phyloP scores from a whole-genome alignment of 1,140 invertebrate species.

The Pinna nobilis region DNA sequence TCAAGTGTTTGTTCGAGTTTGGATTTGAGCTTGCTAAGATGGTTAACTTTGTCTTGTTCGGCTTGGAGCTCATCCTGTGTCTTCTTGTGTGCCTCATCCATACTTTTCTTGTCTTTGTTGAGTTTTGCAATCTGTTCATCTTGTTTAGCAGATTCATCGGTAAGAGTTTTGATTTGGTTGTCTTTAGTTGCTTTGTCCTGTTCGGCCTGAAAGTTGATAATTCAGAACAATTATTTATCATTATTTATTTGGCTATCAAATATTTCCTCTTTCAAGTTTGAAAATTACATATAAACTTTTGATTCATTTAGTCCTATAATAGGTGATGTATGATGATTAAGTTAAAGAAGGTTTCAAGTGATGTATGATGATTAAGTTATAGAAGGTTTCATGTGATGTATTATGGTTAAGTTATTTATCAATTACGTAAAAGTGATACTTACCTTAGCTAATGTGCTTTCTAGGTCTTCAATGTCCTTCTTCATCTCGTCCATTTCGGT shows the following conservation, averaged over 20 bases:
- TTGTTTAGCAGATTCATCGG: constrained; percentile 96
- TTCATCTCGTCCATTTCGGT: constrained; percentile 93
- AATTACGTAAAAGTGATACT: no score
- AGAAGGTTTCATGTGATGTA: no score
- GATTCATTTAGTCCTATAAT: no score
- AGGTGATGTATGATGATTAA: no score
- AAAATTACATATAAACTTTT: no score
- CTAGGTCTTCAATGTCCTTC: constrained; percentile 97
- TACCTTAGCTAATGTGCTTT: constrained; percentile 89
- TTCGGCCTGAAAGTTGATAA: constrained; percentile 71
- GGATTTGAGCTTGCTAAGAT: constrained; percentile 98
- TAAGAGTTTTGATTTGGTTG: constrained; percentile 98
- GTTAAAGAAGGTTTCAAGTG: no score
- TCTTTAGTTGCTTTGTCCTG: constrained; percentile 98
- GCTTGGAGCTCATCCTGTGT: constrained; percentile 96
- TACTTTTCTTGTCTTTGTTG: constrained; percentile 99
- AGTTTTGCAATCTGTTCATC: constrained; percentile 99
- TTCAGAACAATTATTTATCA: no score
- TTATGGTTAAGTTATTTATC: no score
- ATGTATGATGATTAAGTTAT: no score
- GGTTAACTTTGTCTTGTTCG: constrained; percentile 99
- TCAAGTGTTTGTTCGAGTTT: constrained; percentile 99
- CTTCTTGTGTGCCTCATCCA: constrained; percentile 96
- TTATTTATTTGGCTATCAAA: no score
- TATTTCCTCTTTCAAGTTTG: no score